Evolutionary conservation across 2,888 invertebrate species (phyloP), one percentile per base, ranked within the genome.

Genomic region (Amphipyra berbera): DNA sequence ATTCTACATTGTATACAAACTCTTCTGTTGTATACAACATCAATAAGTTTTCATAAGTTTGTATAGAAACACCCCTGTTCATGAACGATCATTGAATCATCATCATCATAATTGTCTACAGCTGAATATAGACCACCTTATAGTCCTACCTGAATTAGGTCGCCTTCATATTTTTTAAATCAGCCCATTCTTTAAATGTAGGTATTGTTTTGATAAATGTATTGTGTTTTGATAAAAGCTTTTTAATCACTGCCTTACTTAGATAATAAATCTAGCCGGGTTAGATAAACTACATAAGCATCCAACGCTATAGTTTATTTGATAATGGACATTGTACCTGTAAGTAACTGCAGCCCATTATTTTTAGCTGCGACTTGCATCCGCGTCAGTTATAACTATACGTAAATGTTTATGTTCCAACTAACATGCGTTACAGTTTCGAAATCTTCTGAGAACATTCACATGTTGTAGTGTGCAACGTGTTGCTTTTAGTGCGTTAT

Each of bases 351-450:
- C 81, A 83, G 78, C 77, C 71, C 81, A 79, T 86, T 88, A 89
- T 86, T 88, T 86, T 86, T 89, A 90, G 88, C 83, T 67, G 70
- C 83, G 82, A 68, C 84, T 84, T 89, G 88, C 90, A 90, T 88
- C 90, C 89, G 89, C 86, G 83, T 90, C 86, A 84, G 85, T 90
- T 89, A 90, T 84, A 89, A 84, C 84, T 68, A 84, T 83, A 85
- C 81, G 84, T 87, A 88, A 89, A 89, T 94, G 92, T 94, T 95
- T 94, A 94, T 91, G 88, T 89, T 90, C 81, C 75, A 88, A 86
- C 89, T 83, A 87, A 87, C 86, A 83, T 86, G 80, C 80, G 86
- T 84, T 87, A 78, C 82, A 79, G 83, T 91, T 90, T 91, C 89
- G 90, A 90, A 89, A 91, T 88, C 83, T 90, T 90, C 90, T 77